Evolutionary conservation across 2,113 vertebrate species (phyloP).

Genomic region (Grantiella picta): DNA sequence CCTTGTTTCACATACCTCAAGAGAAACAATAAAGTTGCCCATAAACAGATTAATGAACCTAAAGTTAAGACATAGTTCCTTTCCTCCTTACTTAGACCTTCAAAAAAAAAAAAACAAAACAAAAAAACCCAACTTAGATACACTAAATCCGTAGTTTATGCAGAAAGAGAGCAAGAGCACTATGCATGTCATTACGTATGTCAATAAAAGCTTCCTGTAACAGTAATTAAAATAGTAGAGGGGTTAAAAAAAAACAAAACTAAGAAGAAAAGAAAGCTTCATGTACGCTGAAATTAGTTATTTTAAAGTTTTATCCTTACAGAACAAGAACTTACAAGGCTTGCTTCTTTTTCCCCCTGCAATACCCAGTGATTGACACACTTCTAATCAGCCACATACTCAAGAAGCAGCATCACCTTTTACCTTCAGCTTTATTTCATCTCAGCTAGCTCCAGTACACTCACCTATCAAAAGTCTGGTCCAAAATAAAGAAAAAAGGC

Average conservation of each 20-base stretch:
- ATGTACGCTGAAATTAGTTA: background rate
- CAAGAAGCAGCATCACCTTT: background rate
- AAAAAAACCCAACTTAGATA: background rate
- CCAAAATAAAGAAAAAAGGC: background rate
- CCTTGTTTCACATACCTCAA: background rate
- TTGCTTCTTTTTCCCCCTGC: background rate
- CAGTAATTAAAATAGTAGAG: background rate
- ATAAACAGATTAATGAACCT: background rate
- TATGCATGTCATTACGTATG: background rate
- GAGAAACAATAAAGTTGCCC: background rate
- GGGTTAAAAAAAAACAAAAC: background rate
- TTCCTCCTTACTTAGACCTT: background rate
- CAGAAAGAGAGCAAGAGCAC: background rate
- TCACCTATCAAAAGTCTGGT: background rate
- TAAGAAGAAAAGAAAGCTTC: background rate
- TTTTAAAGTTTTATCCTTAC: background rate
- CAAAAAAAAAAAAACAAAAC: background rate
- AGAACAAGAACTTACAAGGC: background rate
- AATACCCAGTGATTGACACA: background rate
- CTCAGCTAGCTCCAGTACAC: background rate
- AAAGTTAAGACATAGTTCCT: background rate
- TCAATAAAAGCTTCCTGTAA: background rate
- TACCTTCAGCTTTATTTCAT: background rate
- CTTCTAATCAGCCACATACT: background rate
- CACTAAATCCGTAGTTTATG: background rate